Evolutionary conservation across 2,888 invertebrate genomes (phyloP), one percentile per base, ranked within the genome.

Genomic region (Plebejus melissa): DNA sequence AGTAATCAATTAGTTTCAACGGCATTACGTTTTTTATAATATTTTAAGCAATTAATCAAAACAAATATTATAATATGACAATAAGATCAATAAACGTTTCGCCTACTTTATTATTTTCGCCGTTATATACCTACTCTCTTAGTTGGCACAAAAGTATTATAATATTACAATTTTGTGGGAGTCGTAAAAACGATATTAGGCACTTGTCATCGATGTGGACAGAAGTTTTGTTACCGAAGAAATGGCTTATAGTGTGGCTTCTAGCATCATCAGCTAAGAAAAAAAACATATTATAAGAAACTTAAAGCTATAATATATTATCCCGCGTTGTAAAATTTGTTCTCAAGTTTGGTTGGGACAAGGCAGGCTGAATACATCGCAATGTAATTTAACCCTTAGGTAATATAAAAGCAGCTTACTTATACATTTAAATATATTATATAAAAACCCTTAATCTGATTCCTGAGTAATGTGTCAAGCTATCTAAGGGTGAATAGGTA

Each of bases 401-500:
- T 2, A 60, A 22, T 9, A 9, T 58, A 11, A 60, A 60, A 60
- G 11, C 60, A 4, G 65, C 16, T 28, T 22, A 22, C 22, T 22
- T 22, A 22, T 22, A 22, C 0, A 22, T 22, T 22, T 22, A 22
- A 22, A 22, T 22, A 22, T 22, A 22, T 22, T 22, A 22, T 16
- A 1, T 36, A 4, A 65, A 32, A 65, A 16, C 32, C 1, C 32
- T 32, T 32, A 32, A 13, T 3, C 46, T 46, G 9, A 13, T 65
- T 65, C 54, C 54, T 54, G 16, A 36, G 65, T 65, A 65, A 65
- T 65, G 4, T 36, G 65, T 32, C 32, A 32, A 65, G 32, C 65
- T 65, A 65, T 65, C 32, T 65, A 65, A 32, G 65, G 65, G 65
- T 65, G 65, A 65, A 65, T 65, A 65, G 65, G 65, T 36, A 65